Conservation (phyloP, 2,113 vertebrate genomes). For the Podiceps cristatus region DNA sequence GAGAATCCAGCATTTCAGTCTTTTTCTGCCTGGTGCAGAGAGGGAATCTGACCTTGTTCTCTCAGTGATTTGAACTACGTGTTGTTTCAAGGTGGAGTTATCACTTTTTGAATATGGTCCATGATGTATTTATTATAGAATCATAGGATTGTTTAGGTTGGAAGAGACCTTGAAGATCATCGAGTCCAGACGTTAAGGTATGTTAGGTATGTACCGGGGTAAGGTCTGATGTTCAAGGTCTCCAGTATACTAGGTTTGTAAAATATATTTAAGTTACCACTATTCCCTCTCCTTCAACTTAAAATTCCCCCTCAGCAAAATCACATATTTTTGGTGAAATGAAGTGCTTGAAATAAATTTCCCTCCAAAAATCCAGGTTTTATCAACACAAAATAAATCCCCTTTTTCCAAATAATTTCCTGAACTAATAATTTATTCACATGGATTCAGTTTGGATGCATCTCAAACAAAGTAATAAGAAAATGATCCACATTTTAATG, state of each 20-base stretch:
- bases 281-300: not conserved
- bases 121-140: not conserved
- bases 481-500: not conserved
- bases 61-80: not conserved
- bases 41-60: not conserved
- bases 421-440: not conserved
- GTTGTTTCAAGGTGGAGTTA: not conserved
- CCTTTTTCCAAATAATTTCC: not conserved
- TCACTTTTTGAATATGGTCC: not conserved
- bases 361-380: not conserved
- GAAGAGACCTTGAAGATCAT: too few relatives aligned
- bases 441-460: not conserved
- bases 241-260: not conserved
- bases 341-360: not conserved
- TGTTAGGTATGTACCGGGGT: not conserved
- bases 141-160: too few relatives aligned
- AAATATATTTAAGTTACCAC: not conserved
- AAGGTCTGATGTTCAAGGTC: not conserved
- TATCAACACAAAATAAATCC: not conserved
- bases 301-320: not conserved
- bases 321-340: not conserved
- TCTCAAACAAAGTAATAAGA: not conserved
- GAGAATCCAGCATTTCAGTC: not conserved
- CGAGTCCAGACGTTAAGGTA: too few relatives aligned
- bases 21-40: not conserved